A percentile compares a stretch with the other conserved stretches of the same genome.
These are phyloP conservation scores for Seriola quinqueradiata DNA, from an alignment of 2,113 vertebrate genomes.

Conservation along the genomic window DNA sequence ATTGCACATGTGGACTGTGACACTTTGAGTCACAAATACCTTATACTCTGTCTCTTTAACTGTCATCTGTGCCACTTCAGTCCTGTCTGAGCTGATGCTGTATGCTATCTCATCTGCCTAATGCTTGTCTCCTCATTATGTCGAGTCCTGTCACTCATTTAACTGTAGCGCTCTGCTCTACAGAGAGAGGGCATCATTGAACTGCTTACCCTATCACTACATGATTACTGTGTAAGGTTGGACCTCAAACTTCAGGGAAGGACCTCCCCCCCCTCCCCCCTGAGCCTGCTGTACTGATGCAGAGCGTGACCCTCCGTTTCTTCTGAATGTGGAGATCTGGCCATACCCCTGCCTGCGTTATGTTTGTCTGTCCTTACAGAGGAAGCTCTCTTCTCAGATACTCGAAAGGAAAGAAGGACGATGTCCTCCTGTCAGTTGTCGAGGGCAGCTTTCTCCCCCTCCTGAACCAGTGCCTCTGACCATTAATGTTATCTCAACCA, in stretches of 20 bases:
- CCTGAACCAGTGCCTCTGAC: slow-evolving; percentile 78
- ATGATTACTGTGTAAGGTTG: slow-evolving; percentile 26
- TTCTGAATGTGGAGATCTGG: slow-evolving; percentile 50
- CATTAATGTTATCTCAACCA: slow-evolving; percentile 58
- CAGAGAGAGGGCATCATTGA: slow-evolving; percentile 52
- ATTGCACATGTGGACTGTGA: slow-evolving; percentile 77
- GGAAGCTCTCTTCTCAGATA: slow-evolving; percentile 36
- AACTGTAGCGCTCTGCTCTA: slow-evolving; percentile 41
- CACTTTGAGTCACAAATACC: slow-evolving; percentile 46
- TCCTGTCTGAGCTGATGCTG: slow-evolving; percentile 66
- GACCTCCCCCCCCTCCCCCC: not conserved
- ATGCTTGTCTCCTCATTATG: slow-evolving; percentile 37
- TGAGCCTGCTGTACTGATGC: slow-evolving; percentile 43
- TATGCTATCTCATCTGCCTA: slow-evolving; percentile 52
- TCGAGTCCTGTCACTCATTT: slow-evolving; percentile 23
- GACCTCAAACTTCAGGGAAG: slow-evolving; percentile 46
- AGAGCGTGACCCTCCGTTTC: slow-evolving; percentile 21
- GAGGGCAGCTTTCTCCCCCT: slow-evolving; percentile 35
- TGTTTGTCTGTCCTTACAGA: slow-evolving; percentile 43
- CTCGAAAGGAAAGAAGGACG: slow-evolving; percentile 37
- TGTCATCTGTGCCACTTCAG: slow-evolving; percentile 57
- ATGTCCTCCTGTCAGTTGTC: slow-evolving; percentile 20
- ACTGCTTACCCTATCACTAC: slow-evolving; percentile 51
- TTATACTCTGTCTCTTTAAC: slow-evolving; percentile 50
- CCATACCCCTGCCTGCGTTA: slow-evolving; percentile 45